These are phyloP conservation scores for Limonius californicus DNA, from an alignment of 1,140 invertebrate genomes.

Conservation along the genomic window DNA sequence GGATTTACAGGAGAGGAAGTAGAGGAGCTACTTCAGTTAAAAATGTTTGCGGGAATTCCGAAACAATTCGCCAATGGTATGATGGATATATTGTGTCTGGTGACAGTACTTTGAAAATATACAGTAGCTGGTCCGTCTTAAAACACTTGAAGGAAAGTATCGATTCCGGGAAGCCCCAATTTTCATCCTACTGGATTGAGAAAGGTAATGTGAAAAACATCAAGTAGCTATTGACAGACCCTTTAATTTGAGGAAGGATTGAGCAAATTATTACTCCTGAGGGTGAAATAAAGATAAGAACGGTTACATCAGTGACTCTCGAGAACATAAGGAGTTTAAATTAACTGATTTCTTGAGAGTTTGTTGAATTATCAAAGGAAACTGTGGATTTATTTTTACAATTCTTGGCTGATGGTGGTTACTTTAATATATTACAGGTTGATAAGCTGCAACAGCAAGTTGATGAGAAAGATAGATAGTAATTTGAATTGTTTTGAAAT, in stretches of 20 bases:
- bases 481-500: too few relatives aligned
- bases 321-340: not conserved
- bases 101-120: constrained; percentile 6
- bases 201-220: too few relatives aligned
- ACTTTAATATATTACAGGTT: constrained; percentile 19
- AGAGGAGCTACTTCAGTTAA: constrained; percentile 12
- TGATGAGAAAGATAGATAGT: too few relatives aligned
- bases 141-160: not conserved
- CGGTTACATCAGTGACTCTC: constrained; percentile 9
- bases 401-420: constrained; percentile 22
- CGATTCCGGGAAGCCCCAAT: too few relatives aligned
- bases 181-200: too few relatives aligned
- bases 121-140: constrained; percentile 6
- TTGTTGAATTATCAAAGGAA: constrained; percentile 17
- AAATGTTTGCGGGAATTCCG: not conserved
- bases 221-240: too few relatives aligned
- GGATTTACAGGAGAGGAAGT: constrained; percentile 15
- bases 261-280: too few relatives aligned
- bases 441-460: not conserved
- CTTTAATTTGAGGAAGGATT: too few relatives aligned
- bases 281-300: too few relatives aligned
- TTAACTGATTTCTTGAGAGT: constrained; percentile 8
- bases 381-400: constrained; percentile 19
- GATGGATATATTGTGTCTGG: constrained; percentile 11
- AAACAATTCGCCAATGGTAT: constrained; percentile 9